Base-by-base conservation (phyloP, 2,113 vertebrate species). In the Turdus rufiventris region DNA sequence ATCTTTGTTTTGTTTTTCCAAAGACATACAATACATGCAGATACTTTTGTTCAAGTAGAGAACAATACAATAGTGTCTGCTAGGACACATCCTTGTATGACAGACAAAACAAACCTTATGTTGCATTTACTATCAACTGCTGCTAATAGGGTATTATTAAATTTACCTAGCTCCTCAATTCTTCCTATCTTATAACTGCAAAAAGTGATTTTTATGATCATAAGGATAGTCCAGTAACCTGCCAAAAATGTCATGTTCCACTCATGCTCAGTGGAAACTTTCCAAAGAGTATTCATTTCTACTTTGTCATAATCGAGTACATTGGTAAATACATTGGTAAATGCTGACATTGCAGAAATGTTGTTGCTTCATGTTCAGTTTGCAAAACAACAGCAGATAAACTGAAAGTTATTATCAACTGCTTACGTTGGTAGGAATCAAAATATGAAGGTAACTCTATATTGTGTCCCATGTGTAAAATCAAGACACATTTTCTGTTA, bases 81-180 rank as follows among this genome's bases (percentile, higher is more conserved):
- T 95, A 96, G 95, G 97, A 94, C 96, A 97, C 95, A 40, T 88
- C 94, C 96, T 98, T 98, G 96, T 98, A 98, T 98, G 97, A 97
- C 96, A 98, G 98, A 98, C 98, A 98, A 98, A 98, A 98, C 98
- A 98, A 97, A 97, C 70, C 88, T 98, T 98, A 98, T 98, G 98
- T 98, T 98, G 98, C 98, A 98, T 98, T 98, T 97, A 97, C 97
- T 98, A 97, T 97, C 98, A 98, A 97, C 97, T 97, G 98, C 98
- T 98, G 98, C 98, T 98, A 97, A 97, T 97, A 97, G 91, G 83
- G 96, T 97, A 97, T 97, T 98, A 97, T 98, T 97, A 96, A 98
- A 96, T 93, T 96, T 97, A 97, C 96, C 97, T 98, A 97, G 97
- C 97, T 97, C 97, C 96, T 98, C 95, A 96, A 94, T 89, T 97